Base-by-base conservation (phyloP, 2,113 vertebrate species). In the Pluvialis apricaria region DNA sequence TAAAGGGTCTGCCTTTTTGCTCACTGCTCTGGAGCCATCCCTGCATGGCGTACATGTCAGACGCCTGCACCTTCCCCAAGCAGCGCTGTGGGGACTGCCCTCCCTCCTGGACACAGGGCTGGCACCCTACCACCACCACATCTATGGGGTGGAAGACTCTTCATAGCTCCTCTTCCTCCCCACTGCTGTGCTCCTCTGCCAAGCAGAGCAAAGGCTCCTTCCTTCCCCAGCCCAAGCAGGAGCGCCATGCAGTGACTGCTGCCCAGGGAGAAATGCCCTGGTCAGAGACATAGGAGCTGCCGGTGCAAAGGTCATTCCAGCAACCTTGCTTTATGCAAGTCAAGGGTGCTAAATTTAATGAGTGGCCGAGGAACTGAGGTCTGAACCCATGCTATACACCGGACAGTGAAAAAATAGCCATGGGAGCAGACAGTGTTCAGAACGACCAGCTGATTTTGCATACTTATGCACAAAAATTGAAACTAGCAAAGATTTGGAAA, bases 41-140 rank as follows among this genome's bases (percentile, higher is more conserved):
- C 22, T 55, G 62, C 54, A 69, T 25, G 72, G 17, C 1, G 0
- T 26, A 49, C n/a, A 12, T 0, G 1, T 5, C 0, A 0, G 38
- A 55, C 2, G 8, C 44, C 42, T 82, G 29, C 52, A 47, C 7
- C 10, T 18, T 65, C 6, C 29, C 9, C 0, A 3, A 21, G 40
- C 36, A 73, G 54, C 0, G 0, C 5, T 47, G 36, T 31, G 31
- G 66, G 34, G n/a, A 38, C 10, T 72, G 44, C 10, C 10, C 7
- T 38, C 18, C 20, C n/a, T 64, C 18, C 25, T 26, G 28, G 18
- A n/a, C 38, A 68, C 4, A 26, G 22, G 10, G 40, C 36, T 65
- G n/a, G 51, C 32, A 71, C 18, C 9, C 25, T 44, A n/a, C 11
- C 71, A 68, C 36, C 4, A 2, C 7, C 32, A 38, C 11, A 25